Conservation (phyloP, 2,888 invertebrate species). For the Ichneumoninae sp. region DNA sequence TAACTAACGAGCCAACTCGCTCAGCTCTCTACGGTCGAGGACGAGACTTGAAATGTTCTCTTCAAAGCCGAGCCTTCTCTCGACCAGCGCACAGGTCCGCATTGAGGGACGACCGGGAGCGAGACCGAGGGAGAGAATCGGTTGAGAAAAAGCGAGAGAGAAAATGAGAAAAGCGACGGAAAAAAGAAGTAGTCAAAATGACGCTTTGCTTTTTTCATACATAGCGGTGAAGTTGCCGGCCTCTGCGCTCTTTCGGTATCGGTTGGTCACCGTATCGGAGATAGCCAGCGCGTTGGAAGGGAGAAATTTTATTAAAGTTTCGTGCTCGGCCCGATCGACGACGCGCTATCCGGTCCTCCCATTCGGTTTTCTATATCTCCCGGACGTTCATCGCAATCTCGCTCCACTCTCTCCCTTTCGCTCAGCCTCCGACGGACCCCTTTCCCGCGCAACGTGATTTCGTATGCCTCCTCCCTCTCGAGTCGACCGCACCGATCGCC, state of each 20-base stretch:
- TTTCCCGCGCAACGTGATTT: constrained; percentile 12
- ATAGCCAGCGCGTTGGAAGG: constrained; percentile 11
- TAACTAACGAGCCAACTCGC: constrained; percentile 62
- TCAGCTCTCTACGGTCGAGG: constrained; percentile 27
- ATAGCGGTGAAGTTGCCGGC: neutral
- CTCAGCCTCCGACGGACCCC: constrained; percentile 3
- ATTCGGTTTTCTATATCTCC: constrained; percentile 1
- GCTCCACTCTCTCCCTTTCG: constrained; percentile 20
- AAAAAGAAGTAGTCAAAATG: constrained; percentile 13
- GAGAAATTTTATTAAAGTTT: constrained; percentile 72
- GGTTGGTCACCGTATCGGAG: constrained; percentile 18
- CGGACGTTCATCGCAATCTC: neutral
- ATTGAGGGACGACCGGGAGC: neutral
- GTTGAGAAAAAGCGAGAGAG: neutral
- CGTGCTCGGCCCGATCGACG: constrained; percentile 47
- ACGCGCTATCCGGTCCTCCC: constrained; percentile 19
- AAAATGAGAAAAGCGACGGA: constrained; percentile 24
- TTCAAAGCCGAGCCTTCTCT: constrained; percentile 45
- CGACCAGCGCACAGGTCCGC: neutral
- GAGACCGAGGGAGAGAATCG: constrained; percentile 14
- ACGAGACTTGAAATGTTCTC: constrained; percentile 55
- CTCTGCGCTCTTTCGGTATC: neutral
- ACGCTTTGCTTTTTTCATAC: constrained; percentile 22
- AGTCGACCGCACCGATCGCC: constrained; percentile 24
- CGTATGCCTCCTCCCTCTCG: constrained; percentile 1